Evolutionary conservation across 2,113 vertebrate genomes (phyloP).

Genomic region (Melierax canorus): DNA sequence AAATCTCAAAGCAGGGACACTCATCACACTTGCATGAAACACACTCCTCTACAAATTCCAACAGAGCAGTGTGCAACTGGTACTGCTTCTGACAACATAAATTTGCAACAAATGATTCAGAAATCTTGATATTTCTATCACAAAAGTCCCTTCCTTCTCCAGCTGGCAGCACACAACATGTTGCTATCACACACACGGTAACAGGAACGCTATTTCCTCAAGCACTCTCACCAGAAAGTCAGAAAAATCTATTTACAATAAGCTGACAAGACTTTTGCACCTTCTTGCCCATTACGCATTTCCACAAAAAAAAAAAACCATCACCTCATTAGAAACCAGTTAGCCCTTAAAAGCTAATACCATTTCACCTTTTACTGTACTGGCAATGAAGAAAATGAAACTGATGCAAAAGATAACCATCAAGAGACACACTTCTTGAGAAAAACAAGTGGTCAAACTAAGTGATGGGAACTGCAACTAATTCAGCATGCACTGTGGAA

Average conservation of each 20-base stretch:
- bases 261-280: background rate
- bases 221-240: background rate
- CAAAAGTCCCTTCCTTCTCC: background rate
- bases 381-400: background rate
- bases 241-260: background rate
- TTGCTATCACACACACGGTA: background rate
- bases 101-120: background rate
- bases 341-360: background rate
- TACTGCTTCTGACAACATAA: background rate
- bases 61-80: background rate
- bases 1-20: background rate
- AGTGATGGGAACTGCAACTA: background rate
- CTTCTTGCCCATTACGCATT: background rate
- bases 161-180: background rate
- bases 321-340: background rate
- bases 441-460: background rate
- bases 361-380: background rate
- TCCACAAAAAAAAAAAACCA: background rate
- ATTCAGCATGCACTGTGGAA: background rate
- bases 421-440: background rate
- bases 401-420: background rate
- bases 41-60: background rate
- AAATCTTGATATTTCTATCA: background rate
- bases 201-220: background rate
- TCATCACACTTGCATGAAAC: background rate